phyloP scores from a whole-genome alignment of 2,888 invertebrate genomes.

The Halictus ligatus region DNA sequence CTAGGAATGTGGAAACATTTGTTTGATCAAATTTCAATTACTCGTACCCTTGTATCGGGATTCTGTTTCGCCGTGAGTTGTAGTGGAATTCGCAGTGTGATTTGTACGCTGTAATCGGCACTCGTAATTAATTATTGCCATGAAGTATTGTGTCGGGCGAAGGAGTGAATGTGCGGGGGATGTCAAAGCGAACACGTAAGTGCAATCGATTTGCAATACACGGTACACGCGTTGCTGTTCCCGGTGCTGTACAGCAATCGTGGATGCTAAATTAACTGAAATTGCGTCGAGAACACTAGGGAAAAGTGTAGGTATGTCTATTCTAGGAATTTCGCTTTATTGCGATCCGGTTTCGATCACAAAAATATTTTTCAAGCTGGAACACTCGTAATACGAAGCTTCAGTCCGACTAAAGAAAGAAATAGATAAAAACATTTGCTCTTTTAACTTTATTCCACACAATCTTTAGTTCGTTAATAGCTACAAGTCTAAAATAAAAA shows the following conservation, averaged over 20 bases:
- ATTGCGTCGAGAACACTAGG: slow-evolving; percentile 61
- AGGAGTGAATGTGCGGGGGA: slow-evolving; percentile 56
- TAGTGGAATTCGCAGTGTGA: slow-evolving; percentile 63
- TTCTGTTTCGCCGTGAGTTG: slow-evolving; percentile 10
- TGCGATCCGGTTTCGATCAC: background rate
- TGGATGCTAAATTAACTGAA: slow-evolving; percentile 76
- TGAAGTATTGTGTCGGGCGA: slow-evolving; percentile 75
- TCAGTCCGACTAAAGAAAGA: background rate
- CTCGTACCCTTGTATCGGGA: slow-evolving; percentile 33
- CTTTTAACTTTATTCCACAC: too few relatives aligned
- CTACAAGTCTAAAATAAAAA: too few relatives aligned
- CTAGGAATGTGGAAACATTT: background rate
- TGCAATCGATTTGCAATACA: slow-evolving; percentile 81
- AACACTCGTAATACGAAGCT: background rate
- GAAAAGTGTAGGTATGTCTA: background rate
- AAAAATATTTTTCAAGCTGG: background rate
- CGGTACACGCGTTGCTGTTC: slow-evolving; percentile 64
- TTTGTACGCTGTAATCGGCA: slow-evolving; percentile 80
- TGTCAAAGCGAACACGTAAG: slow-evolving; percentile 69
- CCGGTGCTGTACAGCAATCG: slow-evolving; percentile 68
- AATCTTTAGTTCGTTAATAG: too few relatives aligned
- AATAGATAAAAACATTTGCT: too few relatives aligned
- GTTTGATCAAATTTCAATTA: slow-evolving; percentile 38
- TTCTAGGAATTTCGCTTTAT: background rate
- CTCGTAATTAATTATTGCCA: slow-evolving; percentile 81